A percentile compares a stretch with the other conserved stretches of the same genome.
Evolutionary conservation across 2,888 invertebrate species (phyloP).

Genomic region (Sphaeridia pumilis): DNA sequence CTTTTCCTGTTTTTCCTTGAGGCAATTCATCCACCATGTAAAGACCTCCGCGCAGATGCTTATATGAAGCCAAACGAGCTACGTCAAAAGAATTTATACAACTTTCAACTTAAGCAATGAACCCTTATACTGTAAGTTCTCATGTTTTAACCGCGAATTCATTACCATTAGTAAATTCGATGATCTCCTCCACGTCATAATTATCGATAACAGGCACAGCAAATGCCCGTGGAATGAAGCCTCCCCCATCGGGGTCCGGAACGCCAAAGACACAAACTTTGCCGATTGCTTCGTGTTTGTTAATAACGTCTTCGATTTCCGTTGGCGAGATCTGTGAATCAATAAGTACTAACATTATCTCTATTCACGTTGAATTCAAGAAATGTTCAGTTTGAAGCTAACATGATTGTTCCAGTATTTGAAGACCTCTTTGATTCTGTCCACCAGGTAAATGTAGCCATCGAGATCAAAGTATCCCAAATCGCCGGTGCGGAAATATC

Average conservation of each 20-base stretch:
- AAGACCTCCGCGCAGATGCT: slow-evolving; percentile 15
- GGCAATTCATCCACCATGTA: slow-evolving; percentile 11
- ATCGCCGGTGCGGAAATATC: slow-evolving; percentile 31
- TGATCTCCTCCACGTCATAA: slow-evolving; percentile 18
- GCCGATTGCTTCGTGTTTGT: slow-evolving; percentile 21
- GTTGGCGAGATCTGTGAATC: slow-evolving; percentile 27
- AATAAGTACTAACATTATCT: neutral
- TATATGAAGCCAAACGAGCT: slow-evolving; percentile 11
- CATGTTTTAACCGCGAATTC: neutral
- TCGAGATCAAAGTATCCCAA: slow-evolving; percentile 30
- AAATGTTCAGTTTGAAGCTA: neutral
- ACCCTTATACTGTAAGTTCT: neutral
- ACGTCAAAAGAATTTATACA: neutral
- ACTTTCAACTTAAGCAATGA: neutral
- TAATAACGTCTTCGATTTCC: slow-evolving; percentile 28
- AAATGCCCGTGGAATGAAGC: slow-evolving; percentile 30
- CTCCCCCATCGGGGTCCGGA: slow-evolving; percentile 29
- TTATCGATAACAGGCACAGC: slow-evolving; percentile 14
- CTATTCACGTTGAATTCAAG: neutral
- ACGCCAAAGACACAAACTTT: slow-evolving; percentile 32
- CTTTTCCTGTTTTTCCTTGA: slow-evolving; percentile 6
- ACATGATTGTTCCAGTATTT: slow-evolving; percentile 31
- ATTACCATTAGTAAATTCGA: slow-evolving; percentile 27
- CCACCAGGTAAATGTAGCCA: slow-evolving; percentile 28
- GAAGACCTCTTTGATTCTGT: slow-evolving; percentile 32